phyloP scores from a whole-genome alignment of 1,140 invertebrate genomes.

The Archegozetes longisetosus region DNA sequence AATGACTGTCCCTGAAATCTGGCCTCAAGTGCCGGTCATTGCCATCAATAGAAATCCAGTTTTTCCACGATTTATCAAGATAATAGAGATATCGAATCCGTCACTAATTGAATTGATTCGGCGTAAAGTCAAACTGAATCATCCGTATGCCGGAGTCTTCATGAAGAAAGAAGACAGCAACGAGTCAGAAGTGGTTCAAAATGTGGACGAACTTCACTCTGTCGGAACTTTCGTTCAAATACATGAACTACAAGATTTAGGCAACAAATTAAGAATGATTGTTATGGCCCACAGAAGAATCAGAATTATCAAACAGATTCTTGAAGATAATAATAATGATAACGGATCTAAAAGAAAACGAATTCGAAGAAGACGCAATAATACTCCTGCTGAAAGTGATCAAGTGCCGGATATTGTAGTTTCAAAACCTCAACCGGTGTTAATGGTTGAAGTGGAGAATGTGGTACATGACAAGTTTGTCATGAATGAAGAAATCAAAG shows the following conservation, averaged over 20 bases:
- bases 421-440: slow-evolving; percentile 32
- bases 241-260: slow-evolving; percentile 88
- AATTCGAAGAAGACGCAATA: not conserved
- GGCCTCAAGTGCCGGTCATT: slow-evolving; percentile 87
- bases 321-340: slow-evolving; percentile 16
- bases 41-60: slow-evolving; percentile 86
- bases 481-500: slow-evolving; percentile 87
- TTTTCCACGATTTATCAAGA: slow-evolving; percentile 95
- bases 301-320: slow-evolving; percentile 20
- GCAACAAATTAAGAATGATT: slow-evolving; percentile 73
- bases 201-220: slow-evolving; percentile 68
- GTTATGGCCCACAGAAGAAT: slow-evolving; percentile 70
- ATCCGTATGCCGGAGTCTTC: slow-evolving; percentile 95
- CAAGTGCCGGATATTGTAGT: slow-evolving; percentile 18
- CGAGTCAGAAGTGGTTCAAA: slow-evolving; percentile 69
- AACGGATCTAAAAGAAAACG: not conserved
- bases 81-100: slow-evolving; percentile 84
- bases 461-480: slow-evolving; percentile 71
- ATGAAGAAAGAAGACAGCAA: slow-evolving; percentile 79
- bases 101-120: slow-evolving; percentile 73
- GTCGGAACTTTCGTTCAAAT: slow-evolving; percentile 97
- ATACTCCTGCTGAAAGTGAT: slow-evolving; percentile 14
- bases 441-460: slow-evolving; percentile 94
- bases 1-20: slow-evolving; percentile 84
- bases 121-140: slow-evolving; percentile 84